A percentile compares a stretch with the other conserved stretches of the same genome.
Evolutionary conservation across 2,797 vertebrate species (phyloP).

Genomic region (Chelidonichthys spinosus): DNA sequence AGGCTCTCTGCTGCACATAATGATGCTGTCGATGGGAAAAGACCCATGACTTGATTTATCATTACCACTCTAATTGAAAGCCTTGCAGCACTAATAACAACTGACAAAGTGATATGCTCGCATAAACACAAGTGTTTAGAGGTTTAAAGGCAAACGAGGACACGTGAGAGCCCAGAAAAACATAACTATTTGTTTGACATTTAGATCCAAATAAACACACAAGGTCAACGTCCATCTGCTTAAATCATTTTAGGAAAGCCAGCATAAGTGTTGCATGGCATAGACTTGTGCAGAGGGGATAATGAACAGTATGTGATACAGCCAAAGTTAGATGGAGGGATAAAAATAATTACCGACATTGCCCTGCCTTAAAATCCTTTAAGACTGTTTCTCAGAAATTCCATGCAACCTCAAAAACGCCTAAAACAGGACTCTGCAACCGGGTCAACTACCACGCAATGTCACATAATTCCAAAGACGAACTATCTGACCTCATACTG

Average conservation of each 20-base stretch:
- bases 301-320: neutral
- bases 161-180: conserved; percentile 8
- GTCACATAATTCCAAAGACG: neutral
- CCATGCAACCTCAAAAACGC: neutral
- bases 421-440: conserved; percentile 3
- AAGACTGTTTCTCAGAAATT: neutral
- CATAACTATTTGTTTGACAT: conserved; percentile 27
- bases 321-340: neutral
- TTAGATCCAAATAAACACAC: conserved; percentile 23
- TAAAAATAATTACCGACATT: no score
- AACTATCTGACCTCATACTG: conserved; percentile 7
- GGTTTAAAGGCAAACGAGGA: conserved; percentile 40
- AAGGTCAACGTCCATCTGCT: conserved; percentile 23
- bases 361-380: no score
- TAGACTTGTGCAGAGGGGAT: neutral
- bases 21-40: neutral
- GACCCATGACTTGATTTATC: conserved; percentile 24
- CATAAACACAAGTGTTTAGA: conserved; percentile 41
- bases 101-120: conserved; percentile 29
- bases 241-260: conserved; percentile 21
- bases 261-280: neutral
- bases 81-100: conserved; percentile 23
- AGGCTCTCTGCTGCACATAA: conserved; percentile 3
- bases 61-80: conserved; percentile 6
- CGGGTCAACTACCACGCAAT: neutral